Percentiles rank a stretch among this genome's conserved stretches.
Conservation (phyloP, 2,113 vertebrate genomes). For the Erinaceus europaeus region DNA sequence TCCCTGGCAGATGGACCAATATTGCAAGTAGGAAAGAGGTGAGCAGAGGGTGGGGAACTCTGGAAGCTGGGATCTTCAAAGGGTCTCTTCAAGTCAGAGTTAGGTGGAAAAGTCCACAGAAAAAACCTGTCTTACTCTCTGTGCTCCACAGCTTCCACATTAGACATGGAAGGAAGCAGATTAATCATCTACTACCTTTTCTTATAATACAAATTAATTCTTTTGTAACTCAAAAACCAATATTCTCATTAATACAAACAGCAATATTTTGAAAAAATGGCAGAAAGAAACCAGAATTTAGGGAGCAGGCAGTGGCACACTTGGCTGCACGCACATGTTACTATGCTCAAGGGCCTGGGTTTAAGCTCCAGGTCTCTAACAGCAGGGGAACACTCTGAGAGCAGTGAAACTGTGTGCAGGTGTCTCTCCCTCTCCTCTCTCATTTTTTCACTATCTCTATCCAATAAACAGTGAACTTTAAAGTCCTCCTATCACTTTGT, state of each 20-base stretch:
- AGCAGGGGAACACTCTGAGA: too few relatives aligned
- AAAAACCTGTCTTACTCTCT: neutral
- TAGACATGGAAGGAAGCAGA: neutral
- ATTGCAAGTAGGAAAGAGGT: neutral
- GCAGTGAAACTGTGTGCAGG: too few relatives aligned
- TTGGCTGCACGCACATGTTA: too few relatives aligned
- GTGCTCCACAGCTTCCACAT: neutral
- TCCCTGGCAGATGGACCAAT: neutral
- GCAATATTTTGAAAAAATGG: neutral
- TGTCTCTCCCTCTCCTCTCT: too few relatives aligned
- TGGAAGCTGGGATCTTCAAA: fast-evolving
- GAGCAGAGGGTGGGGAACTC: neutral
- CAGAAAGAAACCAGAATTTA: neutral
- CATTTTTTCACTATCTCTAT: too few relatives aligned
- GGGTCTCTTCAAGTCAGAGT: neutral
- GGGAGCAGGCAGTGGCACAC: too few relatives aligned
- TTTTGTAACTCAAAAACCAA: neutral
- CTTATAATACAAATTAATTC: neutral
- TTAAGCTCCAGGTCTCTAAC: too few relatives aligned
- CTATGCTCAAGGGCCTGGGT: too few relatives aligned
- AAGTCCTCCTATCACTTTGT: neutral
- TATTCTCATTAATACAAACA: neutral
- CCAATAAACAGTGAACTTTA: too few relatives aligned
- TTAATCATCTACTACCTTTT: neutral
- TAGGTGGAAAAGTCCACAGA: neutral